Evolutionary conservation across 2,797 vertebrate genomes (phyloP), one percentile per base, ranked within the genome.

Genomic region (Morus bassanus): DNA sequence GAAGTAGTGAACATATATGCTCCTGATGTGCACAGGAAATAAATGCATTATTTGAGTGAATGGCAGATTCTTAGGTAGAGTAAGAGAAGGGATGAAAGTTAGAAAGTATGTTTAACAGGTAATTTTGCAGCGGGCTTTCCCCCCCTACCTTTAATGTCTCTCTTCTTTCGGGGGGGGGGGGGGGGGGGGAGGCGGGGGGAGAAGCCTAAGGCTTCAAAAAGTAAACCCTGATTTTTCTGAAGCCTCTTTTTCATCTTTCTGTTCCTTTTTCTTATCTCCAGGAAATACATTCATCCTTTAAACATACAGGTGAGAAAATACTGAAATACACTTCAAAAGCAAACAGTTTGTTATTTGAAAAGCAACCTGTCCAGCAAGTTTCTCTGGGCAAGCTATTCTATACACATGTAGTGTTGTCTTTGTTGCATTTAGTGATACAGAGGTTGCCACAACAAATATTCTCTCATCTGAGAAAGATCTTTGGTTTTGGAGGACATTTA

Each of bases 31-130:
- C 35, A 51, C 5, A 53, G 54, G 33, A 96, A 92, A 96, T 95
- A 96, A 97, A 96, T 54, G 37, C 46, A 70, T 10, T 37, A 61
- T 88, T 94, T 95, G 93, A 94, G 19, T 86, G 85, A 83, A 89
- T 63, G 80, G 12, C 85, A 97, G 77, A 79, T 88, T 72, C 39
- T 93, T 85, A 85, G 67, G 59, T 28, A 91, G 76, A 82, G 23
- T 74, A 43, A 83, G 39, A 68, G 41, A 72, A 81, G 5, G 24
- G 23, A 67, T 63, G n/a, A 64, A 92, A 68, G 11, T 18, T 73
- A 33, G 67, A 90, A 74, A 91, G 88, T 48, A 45, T 4, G 60
- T 83, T 81, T 92, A 82, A 45, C 35, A 69, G 5, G 13, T 53
- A 51, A 19, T 89, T 91, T 53, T 63, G 3, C 22, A 65, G 27